phyloP scores from a whole-genome alignment of 2,797 vertebrate species.

The Naso thynnoides region DNA sequence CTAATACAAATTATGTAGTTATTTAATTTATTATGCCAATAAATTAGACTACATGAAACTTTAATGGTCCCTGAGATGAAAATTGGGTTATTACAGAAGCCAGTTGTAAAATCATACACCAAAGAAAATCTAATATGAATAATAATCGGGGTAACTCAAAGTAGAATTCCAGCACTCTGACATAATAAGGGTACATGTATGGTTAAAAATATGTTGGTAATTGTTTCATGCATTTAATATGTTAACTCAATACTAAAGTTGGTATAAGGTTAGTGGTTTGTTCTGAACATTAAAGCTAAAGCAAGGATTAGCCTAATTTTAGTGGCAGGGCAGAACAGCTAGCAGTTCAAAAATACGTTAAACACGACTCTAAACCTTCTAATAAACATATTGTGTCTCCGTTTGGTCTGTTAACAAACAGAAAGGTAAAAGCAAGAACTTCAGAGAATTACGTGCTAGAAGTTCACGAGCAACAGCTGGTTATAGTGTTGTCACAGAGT shows the following conservation, averaged over 20 bases:
- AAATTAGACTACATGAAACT: constrained; percentile 49
- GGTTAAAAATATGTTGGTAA: constrained; percentile 1
- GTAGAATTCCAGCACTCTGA: neutral
- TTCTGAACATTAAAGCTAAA: neutral
- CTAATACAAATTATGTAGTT: constrained; percentile 24
- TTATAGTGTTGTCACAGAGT: no score
- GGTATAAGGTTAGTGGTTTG: neutral
- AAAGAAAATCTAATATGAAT: constrained; percentile 24
- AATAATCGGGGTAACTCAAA: neutral
- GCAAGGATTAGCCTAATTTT: neutral
- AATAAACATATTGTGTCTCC: no score
- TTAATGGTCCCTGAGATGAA: constrained; percentile 39
- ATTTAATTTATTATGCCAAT: constrained; percentile 49
- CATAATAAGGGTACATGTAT: neutral
- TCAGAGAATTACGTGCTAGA: no score
- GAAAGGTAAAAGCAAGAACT: no score
- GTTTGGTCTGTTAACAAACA: no score
- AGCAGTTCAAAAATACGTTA: neutral
- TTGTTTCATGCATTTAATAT: neutral
- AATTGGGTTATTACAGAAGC: constrained; percentile 17
- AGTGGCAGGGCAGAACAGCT: no score
- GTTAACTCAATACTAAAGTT: neutral
- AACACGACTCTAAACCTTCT: neutral
- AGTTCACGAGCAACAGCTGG: no score
- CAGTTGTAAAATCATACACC: constrained; percentile 15